phyloP scores from a whole-genome alignment of 1,140 invertebrate species.

The Eriocheir sinensis region DNA sequence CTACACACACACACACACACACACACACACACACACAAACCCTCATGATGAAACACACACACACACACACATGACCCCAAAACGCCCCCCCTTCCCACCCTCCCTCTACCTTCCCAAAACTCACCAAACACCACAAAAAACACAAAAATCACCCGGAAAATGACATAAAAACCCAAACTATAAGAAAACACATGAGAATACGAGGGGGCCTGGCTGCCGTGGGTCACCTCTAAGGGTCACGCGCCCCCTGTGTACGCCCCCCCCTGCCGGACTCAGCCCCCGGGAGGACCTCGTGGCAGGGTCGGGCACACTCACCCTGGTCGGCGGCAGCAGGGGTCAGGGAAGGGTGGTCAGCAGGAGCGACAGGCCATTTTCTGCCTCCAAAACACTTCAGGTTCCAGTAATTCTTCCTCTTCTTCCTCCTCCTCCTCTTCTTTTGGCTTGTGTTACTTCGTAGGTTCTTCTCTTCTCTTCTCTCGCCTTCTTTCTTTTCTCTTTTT shows the following conservation, averaged over 20 bases:
- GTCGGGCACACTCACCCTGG: not conserved
- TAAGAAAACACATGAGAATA: too few species aligned
- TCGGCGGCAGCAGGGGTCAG: not conserved
- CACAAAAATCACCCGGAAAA: too few species aligned
- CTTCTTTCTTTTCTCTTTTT: conserved; percentile 27
- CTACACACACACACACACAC: too few species aligned
- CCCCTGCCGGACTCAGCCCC: not conserved
- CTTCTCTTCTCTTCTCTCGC: conserved; percentile 31
- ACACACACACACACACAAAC: too few species aligned
- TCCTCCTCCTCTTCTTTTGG: conserved; percentile 27
- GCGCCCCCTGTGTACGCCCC: not conserved
- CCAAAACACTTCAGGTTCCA: not conserved
- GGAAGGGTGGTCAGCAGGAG: not conserved
- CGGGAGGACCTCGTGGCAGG: not conserved
- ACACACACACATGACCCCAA: conserved; percentile 1
- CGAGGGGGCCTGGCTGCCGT: not conserved
- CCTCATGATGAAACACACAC: not conserved
- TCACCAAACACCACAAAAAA: too few species aligned
- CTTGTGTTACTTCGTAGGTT: not conserved
- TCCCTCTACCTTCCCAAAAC: too few species aligned
- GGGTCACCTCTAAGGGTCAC: not conserved
- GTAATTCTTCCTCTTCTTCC: not conserved
- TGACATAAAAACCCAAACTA: too few species aligned
- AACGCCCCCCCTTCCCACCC: too few species aligned
- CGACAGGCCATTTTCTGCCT: not conserved